phyloP scores from a whole-genome alignment of 2,888 invertebrate species.

The Phytoseiulus persimilis region DNA sequence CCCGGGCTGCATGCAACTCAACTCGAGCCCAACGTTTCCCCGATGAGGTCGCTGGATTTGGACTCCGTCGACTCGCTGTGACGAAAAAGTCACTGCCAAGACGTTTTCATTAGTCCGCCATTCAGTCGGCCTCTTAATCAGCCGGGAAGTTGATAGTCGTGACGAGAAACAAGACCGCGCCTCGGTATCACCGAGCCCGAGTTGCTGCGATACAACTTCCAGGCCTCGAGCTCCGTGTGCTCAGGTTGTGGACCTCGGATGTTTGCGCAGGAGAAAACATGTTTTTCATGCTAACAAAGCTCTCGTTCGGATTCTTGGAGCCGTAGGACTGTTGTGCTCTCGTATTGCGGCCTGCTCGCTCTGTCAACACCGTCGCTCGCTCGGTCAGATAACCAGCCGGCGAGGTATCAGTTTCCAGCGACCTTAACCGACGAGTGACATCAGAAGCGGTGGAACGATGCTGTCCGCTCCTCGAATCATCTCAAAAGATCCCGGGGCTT shows the following conservation, averaged over 20 bases:
- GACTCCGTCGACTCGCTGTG: not conserved
- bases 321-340: not conserved
- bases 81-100: too few species aligned
- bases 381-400: not conserved
- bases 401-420: not conserved
- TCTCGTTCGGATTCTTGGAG: not conserved
- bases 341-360: not conserved
- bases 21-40: too few species aligned
- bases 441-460: not conserved
- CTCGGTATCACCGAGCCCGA: not conserved
- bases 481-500: not conserved
- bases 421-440: not conserved
- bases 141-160: not conserved
- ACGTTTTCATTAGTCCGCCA: not conserved
- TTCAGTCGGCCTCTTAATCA: not conserved
- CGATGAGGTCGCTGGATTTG: too few species aligned
- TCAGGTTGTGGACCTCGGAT: not conserved
- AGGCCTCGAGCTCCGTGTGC: not conserved
- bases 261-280: not conserved
- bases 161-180: not conserved
- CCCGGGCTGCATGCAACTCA: too few species aligned
- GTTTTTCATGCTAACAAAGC: not conserved
- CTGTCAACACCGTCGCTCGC: not conserved
- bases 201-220: too few species aligned
- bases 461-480: not conserved